These are phyloP conservation scores for Trichogramma pretiosum DNA, from an alignment of 1,140 invertebrate genomes.

Conservation along the genomic window DNA sequence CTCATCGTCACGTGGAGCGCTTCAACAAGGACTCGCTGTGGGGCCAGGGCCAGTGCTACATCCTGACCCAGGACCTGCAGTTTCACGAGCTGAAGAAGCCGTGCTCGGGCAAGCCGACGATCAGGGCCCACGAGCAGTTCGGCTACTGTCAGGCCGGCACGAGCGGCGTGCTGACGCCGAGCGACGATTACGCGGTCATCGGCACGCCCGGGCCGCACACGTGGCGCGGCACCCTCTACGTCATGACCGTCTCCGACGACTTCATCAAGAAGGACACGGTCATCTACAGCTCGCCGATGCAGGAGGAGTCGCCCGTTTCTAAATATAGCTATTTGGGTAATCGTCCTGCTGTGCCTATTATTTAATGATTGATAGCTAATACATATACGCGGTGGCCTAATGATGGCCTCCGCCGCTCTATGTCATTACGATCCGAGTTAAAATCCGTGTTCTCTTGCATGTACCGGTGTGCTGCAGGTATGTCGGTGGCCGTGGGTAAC, in stretches of 20 bases:
- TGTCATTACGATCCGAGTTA: too few relatives aligned
- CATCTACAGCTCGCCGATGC: slow-evolving; percentile 66
- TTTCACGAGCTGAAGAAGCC: slow-evolving; percentile 66
- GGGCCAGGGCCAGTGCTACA: slow-evolving; percentile 83
- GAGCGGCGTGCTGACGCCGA: slow-evolving; percentile 61
- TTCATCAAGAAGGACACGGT: slow-evolving; percentile 68
- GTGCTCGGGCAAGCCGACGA: slow-evolving; percentile 66
- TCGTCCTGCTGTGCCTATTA: too few relatives aligned
- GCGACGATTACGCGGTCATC: slow-evolving; percentile 71
- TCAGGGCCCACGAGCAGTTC: slow-evolving; percentile 75
- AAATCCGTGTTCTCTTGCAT: too few relatives aligned
- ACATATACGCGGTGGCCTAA: too few relatives aligned
- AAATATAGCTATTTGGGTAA: slow-evolving; percentile 85
- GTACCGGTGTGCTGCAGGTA: slow-evolving; percentile 57
- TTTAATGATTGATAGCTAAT: too few relatives aligned
- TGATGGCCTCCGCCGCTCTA: too few relatives aligned
- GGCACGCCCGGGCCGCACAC: slow-evolving; percentile 81
- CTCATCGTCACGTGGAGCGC: slow-evolving; percentile 75
- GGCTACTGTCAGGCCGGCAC: slow-evolving; percentile 90
- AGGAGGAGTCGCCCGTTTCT: slow-evolving; percentile 61
- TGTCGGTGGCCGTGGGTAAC: slow-evolving; percentile 75
- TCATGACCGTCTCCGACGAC: slow-evolving; percentile 65
- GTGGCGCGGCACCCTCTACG: slow-evolving; percentile 81
- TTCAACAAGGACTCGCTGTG: slow-evolving; percentile 63
- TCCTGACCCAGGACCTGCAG: slow-evolving; percentile 65